Evolutionary conservation across 2,113 vertebrate genomes (phyloP), one percentile per base, ranked within the genome.

Genomic region (Burhinus bistriatus): DNA sequence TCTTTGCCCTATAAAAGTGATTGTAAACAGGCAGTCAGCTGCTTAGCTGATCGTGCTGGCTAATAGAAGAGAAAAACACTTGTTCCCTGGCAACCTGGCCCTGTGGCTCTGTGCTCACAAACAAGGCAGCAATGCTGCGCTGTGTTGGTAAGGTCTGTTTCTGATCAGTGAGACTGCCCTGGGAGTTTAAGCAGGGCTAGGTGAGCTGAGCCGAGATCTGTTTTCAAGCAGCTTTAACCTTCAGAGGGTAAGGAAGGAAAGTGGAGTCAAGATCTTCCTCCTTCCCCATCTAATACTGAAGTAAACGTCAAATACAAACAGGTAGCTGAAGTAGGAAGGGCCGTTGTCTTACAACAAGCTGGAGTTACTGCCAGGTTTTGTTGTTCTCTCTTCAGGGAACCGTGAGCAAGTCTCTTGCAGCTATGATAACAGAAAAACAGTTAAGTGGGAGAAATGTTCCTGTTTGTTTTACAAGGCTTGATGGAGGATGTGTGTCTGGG

Each of bases 21-120:
- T 16, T 11, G 86, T 64, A 75, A 90, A 79, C 44, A 83, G 49
- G 66, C 76, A 57, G 75, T 19, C 62, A 83, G 91, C 91, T 91
- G 65, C 81, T 86, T 44, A 26, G 66, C 89, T 75, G 52, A 9
- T 44, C 1, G 6, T 30, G 69, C 52, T 82, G 83, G 47, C 58
- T 45, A 21, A 55, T 15, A 17, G 61, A 20, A 38, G 45, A 64
- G 72, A 27, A 58, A 69, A 87, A 51, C 36, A 15, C 75, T 42
- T 23, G 52, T 66, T 81, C 91, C 88, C 77, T 84, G 88, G 84
- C 84, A 91, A 81, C 91, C 45, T 36, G 66, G 47, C 45, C 61
- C 55, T 2, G 49, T 54, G 68, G 79, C 58, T 61, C 30, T 64
- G 65, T 47, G 51, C 44, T 42, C 57, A 27, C 82, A 83, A 47